A percentile compares a stretch with the other conserved stretches of the same genome.
phyloP scores from a whole-genome alignment of 2,888 invertebrate genomes.

The Sisyra terminalis region DNA sequence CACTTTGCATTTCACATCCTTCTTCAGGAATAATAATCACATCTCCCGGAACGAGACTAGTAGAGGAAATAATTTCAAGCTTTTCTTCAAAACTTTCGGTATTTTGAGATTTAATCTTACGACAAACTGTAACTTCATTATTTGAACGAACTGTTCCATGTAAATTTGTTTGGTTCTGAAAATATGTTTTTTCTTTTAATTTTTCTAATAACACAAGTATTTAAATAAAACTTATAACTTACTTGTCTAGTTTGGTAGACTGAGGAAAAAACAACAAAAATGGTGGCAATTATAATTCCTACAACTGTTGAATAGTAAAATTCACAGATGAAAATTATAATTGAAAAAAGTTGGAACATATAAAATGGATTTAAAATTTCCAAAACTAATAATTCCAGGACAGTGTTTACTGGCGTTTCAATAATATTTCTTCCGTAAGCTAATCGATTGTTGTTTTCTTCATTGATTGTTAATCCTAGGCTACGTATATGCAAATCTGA shows the following conservation, averaged over 20 bases:
- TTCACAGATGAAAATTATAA: constrained; percentile 76
- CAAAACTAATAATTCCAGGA: constrained; percentile 53
- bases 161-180: constrained; percentile 76
- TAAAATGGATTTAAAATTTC: constrained; percentile 91
- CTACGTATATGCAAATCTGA: constrained; percentile 41
- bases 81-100: constrained; percentile 3
- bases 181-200: too few species aligned
- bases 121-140: constrained; percentile 51
- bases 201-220: too few species aligned
- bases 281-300: constrained; percentile 75
- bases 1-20: constrained; percentile 79
- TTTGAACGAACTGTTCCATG: constrained; percentile 76
- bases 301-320: constrained; percentile 81
- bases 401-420: constrained; percentile 57
- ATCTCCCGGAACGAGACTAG: constrained; percentile 81
- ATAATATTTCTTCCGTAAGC: constrained; percentile 78
- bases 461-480: constrained; percentile 37
- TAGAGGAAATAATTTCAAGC: constrained; percentile 18
- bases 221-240: constrained; percentile 12
- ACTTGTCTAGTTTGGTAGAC: constrained; percentile 74
- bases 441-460: constrained; percentile 49
- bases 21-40: constrained; percentile 67
- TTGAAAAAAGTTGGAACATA: constrained; percentile 86
- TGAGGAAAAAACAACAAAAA: constrained; percentile 63
- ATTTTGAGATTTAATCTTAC: constrained; percentile 19